Evolutionary conservation across 35 echinoderm and acorn worm genomes (phyloP).

Genomic region (Diadema setosum): DNA sequence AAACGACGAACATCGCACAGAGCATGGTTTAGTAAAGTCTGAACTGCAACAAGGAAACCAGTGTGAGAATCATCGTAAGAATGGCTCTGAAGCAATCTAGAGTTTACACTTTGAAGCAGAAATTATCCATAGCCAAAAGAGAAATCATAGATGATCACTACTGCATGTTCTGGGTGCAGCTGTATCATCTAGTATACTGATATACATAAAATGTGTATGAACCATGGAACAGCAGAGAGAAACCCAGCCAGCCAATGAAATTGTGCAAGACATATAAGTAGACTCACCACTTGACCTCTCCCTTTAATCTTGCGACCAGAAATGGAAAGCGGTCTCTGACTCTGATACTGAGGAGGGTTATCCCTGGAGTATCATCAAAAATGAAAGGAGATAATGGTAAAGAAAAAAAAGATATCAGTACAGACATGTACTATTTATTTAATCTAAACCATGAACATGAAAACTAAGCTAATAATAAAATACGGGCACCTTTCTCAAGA

Average conservation of each 20-base stretch:
- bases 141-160: not conserved
- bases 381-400: no score
- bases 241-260: no score
- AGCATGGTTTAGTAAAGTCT: not conserved
- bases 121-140: not conserved
- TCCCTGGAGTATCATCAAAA: not conserved
- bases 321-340: not conserved
- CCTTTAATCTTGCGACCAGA: conserved; percentile 92
- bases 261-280: no score
- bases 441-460: no score
- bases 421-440: no score
- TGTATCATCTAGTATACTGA: no score
- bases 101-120: not conserved
- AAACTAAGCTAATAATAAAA: no score
- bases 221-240: no score
- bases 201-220: no score
- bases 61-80: not conserved
- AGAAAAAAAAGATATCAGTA: no score
- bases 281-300: conserved; percentile 81
- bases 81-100: not conserved
- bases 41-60: not conserved
- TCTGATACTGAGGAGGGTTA: not conserved
- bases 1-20: not conserved
- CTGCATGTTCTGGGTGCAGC: not conserved
- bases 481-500: no score